Base-by-base conservation (phyloP, 1,140 invertebrate species). In the Drosophila saltans region DNA sequence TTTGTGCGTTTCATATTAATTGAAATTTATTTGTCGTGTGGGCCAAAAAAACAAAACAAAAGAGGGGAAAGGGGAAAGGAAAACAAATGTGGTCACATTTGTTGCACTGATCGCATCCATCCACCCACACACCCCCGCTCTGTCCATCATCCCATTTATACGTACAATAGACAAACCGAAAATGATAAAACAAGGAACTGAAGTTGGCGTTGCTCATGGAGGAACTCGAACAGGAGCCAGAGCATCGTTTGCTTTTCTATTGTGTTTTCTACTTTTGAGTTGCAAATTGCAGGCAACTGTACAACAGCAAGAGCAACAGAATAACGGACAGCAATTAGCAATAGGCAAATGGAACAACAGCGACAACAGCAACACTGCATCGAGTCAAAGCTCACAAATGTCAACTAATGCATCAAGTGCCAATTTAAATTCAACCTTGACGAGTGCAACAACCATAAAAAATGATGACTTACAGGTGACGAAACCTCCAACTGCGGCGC, bases 361-460 rank as follows among this genome's bases (percentile, higher is more conserved):
- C 16, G 16, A 16, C 16, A 16, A 16, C n/a, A 30, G 28, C n/a
- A 45, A 16, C 0, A 3, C 16, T 16, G 40, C 63, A 62, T n/a
- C 10, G 10, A 67, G 43, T 36, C 45, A 59, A 40, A 58, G 60
- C n/a, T 26, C 43, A n/a, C 7, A 26, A 21, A 8, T 52, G 36
- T 62, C 21, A 24, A 65, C 52, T 16, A 30, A 3, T 11, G 11
- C 30, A 16, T 56, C 41, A 68, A 78, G 52, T 40, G 45, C 41
- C 73, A 88, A 80, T 86, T 83, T 83, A 70, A 86, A 86, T 80
- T 60, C 66, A 36, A 26, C 45, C 45, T 52, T 52, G 8, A 16
- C 16, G 11, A 41, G 26, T 11, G 26, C 61, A 21, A 41, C 40
- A 58, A 11, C 55, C 8, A 65, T 28, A 58, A 43, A 26, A 60